These are phyloP conservation scores for Eupithecia dodoneata DNA, from an alignment of 2,888 invertebrate genomes.

Conservation along the genomic window DNA sequence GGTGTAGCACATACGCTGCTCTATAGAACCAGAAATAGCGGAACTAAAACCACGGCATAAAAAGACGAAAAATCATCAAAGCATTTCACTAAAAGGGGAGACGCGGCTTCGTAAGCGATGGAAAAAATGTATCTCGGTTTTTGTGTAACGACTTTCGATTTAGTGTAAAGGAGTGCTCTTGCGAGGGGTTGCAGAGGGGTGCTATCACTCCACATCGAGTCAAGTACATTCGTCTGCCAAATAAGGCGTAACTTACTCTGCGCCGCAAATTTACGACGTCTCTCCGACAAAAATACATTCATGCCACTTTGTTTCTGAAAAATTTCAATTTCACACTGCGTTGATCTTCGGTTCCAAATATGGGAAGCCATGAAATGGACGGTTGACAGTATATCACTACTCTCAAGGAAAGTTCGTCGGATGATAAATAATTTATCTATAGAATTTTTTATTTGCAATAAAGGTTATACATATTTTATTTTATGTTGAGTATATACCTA, in stretches of 20 bases:
- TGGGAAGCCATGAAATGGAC: slow-evolving; percentile 44
- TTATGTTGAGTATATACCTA: no score
- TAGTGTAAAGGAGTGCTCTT: slow-evolving; percentile 74
- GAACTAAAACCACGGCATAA: slow-evolving; percentile 53
- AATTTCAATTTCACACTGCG: slow-evolving; percentile 73
- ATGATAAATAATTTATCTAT: not conserved
- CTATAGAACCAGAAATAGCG: slow-evolving; percentile 38
- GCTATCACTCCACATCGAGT: slow-evolving; percentile 72
- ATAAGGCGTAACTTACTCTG: slow-evolving; percentile 76
- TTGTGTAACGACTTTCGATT: slow-evolving; percentile 80
- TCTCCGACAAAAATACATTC: slow-evolving; percentile 63
- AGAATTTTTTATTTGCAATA: no score
- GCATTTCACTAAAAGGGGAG: slow-evolving; percentile 62
- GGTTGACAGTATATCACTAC: not conserved
- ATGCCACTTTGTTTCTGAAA: slow-evolving; percentile 62
- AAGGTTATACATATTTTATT: no score
- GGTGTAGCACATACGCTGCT: slow-evolving; percentile 16
- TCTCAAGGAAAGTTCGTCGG: not conserved
- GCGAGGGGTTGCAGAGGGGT: slow-evolving; percentile 72
- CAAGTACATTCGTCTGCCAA: slow-evolving; percentile 73
- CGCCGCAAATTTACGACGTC: slow-evolving; percentile 64
- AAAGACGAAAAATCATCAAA: slow-evolving; percentile 68
- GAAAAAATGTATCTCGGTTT: slow-evolving; percentile 74
- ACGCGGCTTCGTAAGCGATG: slow-evolving; percentile 65
- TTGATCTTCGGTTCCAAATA: slow-evolving; percentile 53